A percentile compares a stretch with the other conserved stretches of the same genome.
Conservation (phyloP, 2,113 vertebrate species). For the Oryctolagus cuniculus region mOryCun1.1 NC_091432.1:145575001-145575500, state of each 20-base stretch:
- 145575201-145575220: fast-evolving
- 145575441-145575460: background rate
- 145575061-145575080: no score
- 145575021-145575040: no score
- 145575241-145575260: background rate
- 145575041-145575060: no score
- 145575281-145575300: background rate
- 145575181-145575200: background rate
- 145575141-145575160: background rate
- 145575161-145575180: background rate
- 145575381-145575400: background rate
- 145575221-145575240: background rate
- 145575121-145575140: background rate
- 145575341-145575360: background rate
- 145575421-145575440: background rate
- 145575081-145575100: no score
- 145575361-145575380: background rate
- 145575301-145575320: background rate
- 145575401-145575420: background rate
- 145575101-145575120: no score
- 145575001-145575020: no score
- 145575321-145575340: background rate
- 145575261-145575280: background rate
- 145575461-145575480: no score
- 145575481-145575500: no score